Evolutionary conservation across 2,797 vertebrate species (phyloP), one percentile per base, ranked within the genome.

Genomic region (Perdix hodgsoniae): DNA sequence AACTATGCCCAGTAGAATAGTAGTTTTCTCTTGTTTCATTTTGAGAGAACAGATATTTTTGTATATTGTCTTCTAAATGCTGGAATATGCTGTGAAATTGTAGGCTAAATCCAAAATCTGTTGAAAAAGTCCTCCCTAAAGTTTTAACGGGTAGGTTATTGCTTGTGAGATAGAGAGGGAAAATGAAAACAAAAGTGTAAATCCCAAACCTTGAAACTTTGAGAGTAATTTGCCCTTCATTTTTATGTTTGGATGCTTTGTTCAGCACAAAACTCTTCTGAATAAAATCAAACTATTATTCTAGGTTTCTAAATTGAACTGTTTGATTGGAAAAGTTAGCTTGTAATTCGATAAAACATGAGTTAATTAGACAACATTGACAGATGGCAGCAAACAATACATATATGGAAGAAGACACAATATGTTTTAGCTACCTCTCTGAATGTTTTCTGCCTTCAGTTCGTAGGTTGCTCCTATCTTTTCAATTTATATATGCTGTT

Each of bases 141-240:
- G 18, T 16, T 74, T 37, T 60, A 77, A 16, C 14, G 4, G 17
- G 3, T 21, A 0, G 14, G 1, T 6, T 39, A 10, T 66, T 64
- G 14, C 8, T 83, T 74, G 8, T 65, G 29, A 90, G 71, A 23
- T 13, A n/a, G 3, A 8, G n/a, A 19, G 12, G n/a, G 9, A 21
- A 57, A 14, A 17, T 16, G 50, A 78, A 31, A 76, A 47, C 2
- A 7, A n/a, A 29, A 54, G 18, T 15, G 10, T 18, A 52, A 54
- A 27, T 16, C 27, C 10, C 18, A 52, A 54, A 17, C 27, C 22
- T 18, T 84, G 26, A 84, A 23, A 11, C 3, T 19, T 64, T 57
- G 40, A 49, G 35, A 75, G 1, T 1, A 5, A 13, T 14, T 31
- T 73, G 5, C 71, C 22, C 67, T 54, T 67, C 11, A 5, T 44